Percentiles rank a stretch among this genome's conserved stretches.
Evolutionary conservation across 2,888 invertebrate genomes (phyloP).

Genomic region (Nineta flava): DNA sequence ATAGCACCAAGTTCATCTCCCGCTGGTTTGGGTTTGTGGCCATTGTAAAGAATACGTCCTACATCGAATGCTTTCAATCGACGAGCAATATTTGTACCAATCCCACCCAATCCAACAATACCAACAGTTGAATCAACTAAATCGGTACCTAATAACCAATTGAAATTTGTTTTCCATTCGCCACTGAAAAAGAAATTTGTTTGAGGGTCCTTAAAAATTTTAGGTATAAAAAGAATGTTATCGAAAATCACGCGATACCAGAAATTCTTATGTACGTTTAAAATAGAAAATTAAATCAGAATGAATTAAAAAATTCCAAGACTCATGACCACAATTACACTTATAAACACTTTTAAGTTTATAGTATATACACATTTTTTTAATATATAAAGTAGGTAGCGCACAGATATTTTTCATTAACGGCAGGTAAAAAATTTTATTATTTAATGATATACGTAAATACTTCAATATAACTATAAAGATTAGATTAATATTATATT

Average conservation of each 20-base stretch:
- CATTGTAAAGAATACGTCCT: slow-evolving; percentile 53
- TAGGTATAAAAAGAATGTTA: slow-evolving; percentile 7
- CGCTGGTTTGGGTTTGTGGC: slow-evolving; percentile 47
- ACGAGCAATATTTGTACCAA: slow-evolving; percentile 59
- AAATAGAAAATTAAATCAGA: slow-evolving; percentile 1
- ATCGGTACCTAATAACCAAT: slow-evolving; percentile 68
- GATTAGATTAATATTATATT: too few species aligned
- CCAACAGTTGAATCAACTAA: slow-evolving; percentile 66
- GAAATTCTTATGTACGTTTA: slow-evolving; percentile 3
- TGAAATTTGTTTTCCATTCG: slow-evolving; percentile 48
- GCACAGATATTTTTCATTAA: too few species aligned
- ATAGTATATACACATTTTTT: too few species aligned
- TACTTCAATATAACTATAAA: too few species aligned
- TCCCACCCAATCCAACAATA: slow-evolving; percentile 65
- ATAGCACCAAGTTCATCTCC: slow-evolving; percentile 42
- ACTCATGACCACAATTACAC: too few species aligned
- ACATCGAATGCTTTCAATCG: slow-evolving; percentile 60
- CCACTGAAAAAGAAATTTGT: slow-evolving; percentile 29
- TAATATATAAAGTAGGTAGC: too few species aligned
- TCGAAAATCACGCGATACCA: not conserved
- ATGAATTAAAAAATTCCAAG: slow-evolving; percentile 3
- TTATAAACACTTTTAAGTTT: too few species aligned
- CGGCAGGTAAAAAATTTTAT: too few species aligned
- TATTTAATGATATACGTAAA: too few species aligned
- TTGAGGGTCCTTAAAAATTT: slow-evolving; percentile 4